Conservation (phyloP, 2,113 vertebrate species). For the Hepsetus odoe region DNA sequence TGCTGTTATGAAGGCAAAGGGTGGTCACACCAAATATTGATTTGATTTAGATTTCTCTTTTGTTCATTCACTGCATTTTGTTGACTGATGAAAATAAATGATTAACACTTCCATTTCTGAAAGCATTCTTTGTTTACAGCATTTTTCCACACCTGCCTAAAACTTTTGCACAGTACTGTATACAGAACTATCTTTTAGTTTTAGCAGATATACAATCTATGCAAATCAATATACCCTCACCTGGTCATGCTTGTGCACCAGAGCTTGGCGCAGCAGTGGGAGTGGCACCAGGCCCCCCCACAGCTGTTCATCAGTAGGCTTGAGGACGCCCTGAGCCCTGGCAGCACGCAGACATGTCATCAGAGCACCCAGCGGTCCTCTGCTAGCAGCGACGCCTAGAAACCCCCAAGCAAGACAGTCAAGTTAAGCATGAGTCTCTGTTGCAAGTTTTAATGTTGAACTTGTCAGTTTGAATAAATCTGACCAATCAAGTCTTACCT, state of each 20-base stretch:
- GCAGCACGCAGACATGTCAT: constrained; percentile 93
- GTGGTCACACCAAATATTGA: no score
- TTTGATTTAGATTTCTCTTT: no score
- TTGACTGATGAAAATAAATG: no score
- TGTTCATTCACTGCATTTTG: no score
- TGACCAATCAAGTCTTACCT: constrained; percentile 71
- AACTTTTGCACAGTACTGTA: no score
- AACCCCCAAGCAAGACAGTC: not conserved
- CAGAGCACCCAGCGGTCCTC: constrained; percentile 87
- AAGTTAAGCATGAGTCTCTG: not conserved
- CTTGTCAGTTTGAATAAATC: not conserved
- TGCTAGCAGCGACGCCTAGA: constrained; percentile 70
- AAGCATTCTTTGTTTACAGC: no score
- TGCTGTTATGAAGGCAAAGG: no score
- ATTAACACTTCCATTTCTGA: no score
- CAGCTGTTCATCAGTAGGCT: constrained; percentile 70
- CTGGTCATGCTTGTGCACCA: constrained; percentile 91
- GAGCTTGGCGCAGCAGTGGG: constrained; percentile 80
- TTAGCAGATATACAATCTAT: not conserved
- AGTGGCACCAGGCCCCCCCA: constrained; percentile 82
- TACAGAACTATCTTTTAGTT: no score
- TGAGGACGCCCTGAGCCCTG: constrained; percentile 84
- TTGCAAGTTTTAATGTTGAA: not conserved
- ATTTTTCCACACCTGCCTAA: no score
- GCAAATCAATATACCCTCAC: constrained; percentile 66